These are phyloP conservation scores for Eurosta solidaginis DNA, from an alignment of 1,140 invertebrate genomes.

Conservation along the genomic window DNA sequence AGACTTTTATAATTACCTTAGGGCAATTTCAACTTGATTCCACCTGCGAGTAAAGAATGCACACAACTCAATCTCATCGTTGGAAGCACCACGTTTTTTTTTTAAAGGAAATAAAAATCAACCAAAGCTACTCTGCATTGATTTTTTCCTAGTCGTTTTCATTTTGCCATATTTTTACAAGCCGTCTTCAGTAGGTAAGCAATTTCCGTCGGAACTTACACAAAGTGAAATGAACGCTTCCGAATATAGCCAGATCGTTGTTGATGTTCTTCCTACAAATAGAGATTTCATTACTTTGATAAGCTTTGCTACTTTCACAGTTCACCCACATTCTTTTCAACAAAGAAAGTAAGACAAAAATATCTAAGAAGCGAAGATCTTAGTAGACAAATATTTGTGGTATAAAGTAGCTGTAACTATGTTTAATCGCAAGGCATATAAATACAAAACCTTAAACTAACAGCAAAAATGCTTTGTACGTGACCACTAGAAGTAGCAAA, in stretches of 20 bases:
- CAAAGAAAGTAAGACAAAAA: background rate
- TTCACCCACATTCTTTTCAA: background rate
- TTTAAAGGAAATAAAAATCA: too few species aligned
- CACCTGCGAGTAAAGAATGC: background rate
- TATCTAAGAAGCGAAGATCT: background rate
- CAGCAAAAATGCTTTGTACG: background rate
- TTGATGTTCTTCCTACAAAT: background rate
- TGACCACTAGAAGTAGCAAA: background rate
- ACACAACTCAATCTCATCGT: too few species aligned
- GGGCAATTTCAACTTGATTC: slow-evolving; percentile 48
- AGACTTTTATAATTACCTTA: slow-evolving; percentile 57
- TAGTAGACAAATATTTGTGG: background rate
- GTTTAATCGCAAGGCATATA: too few species aligned
- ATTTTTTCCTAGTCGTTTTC: background rate
- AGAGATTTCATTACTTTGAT: background rate
- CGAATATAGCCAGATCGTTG: background rate
- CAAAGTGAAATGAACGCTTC: background rate
- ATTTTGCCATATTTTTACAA: background rate
- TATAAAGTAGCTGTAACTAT: background rate
- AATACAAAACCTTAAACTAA: background rate
- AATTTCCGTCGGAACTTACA: background rate
- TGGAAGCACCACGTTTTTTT: too few species aligned
- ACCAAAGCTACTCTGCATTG: too few species aligned
- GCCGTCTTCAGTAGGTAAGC: background rate
- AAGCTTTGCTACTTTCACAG: background rate